Conservation (phyloP, 1,140 invertebrate genomes). For the Cydia splendana region DNA sequence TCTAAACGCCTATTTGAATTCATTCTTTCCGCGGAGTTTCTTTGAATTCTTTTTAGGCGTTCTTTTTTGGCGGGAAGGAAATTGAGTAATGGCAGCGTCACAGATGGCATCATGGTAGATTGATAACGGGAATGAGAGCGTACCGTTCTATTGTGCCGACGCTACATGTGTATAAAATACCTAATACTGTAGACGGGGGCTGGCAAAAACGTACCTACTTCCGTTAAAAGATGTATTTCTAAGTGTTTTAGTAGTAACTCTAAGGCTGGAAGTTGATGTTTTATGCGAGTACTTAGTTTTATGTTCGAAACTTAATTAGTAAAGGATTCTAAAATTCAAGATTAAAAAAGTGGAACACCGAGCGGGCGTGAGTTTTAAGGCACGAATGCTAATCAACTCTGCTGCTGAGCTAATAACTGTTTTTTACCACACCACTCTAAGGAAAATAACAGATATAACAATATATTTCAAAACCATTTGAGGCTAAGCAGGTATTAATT, state of each 20-base stretch:
- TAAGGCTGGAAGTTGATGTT: not conserved
- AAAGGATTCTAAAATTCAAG: no score
- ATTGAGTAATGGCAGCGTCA: slow-evolving; percentile 78
- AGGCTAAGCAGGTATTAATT: no score
- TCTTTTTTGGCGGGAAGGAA: slow-evolving; percentile 73
- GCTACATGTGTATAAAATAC: slow-evolving; percentile 44
- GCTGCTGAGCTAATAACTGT: no score
- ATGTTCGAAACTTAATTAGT: no score
- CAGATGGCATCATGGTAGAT: slow-evolving; percentile 79
- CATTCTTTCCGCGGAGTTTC: slow-evolving; percentile 45
- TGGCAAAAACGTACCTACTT: slow-evolving; percentile 33
- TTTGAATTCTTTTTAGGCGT: slow-evolving; percentile 63
- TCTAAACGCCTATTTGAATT: slow-evolving; percentile 51
- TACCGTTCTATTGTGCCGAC: slow-evolving; percentile 61
- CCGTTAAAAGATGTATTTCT: not conserved
- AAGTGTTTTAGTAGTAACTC: not conserved
- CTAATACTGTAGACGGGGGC: slow-evolving; percentile 35
- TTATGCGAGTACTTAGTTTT: no score
- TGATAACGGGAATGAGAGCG: slow-evolving; percentile 75
- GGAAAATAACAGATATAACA: no score
- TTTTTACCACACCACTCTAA: no score
- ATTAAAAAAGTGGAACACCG: no score
- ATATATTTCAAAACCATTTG: no score
- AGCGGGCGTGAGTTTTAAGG: no score
- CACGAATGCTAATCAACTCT: no score